Evolutionary conservation across 2,113 vertebrate species (phyloP).

Genomic region (Talpa occidentalis): DNA sequence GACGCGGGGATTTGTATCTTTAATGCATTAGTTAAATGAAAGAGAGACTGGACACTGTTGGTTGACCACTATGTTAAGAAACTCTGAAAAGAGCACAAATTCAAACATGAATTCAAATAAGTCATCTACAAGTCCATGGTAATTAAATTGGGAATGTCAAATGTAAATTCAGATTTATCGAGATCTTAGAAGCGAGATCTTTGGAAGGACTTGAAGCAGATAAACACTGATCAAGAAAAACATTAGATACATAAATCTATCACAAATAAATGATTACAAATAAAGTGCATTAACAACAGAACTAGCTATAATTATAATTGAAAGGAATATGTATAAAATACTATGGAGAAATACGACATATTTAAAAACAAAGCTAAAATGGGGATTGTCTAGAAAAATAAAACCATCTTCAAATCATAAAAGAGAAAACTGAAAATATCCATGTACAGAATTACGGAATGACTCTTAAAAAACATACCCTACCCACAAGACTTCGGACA

Average conservation of each 20-base stretch:
- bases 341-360: background rate
- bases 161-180: background rate
- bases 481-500: background rate
- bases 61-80: background rate
- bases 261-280: background rate
- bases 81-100: background rate
- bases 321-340: background rate
- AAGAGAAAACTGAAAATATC: background rate
- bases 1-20: background rate
- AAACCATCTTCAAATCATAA: slow-evolving; percentile 31
- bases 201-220: background rate
- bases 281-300: background rate
- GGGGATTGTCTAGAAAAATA: background rate
- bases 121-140: background rate
- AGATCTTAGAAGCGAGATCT: background rate
- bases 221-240: background rate
- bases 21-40: slow-evolving; percentile 2
- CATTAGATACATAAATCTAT: background rate
- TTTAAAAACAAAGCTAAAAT: background rate
- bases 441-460: background rate
- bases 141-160: background rate
- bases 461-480: background rate
- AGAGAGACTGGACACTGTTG: background rate
- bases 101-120: slow-evolving; percentile 42
- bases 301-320: background rate